Conservation (phyloP, 2,888 invertebrate species). For the Nomada fabriciana region DNA sequence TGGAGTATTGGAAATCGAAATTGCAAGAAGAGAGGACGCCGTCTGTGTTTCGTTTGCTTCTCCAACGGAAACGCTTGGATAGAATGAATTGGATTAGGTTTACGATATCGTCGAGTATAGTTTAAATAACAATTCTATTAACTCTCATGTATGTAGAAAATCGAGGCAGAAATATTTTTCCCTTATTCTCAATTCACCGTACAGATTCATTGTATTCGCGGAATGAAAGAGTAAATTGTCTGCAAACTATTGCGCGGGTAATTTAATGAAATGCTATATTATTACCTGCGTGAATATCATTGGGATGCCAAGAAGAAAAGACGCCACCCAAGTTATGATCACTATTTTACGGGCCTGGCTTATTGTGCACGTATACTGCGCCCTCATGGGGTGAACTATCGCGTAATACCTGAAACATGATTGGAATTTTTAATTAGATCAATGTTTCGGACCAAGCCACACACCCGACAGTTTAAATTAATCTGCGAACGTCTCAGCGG, state of each 20-base stretch:
- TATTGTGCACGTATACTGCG: conserved; percentile 89
- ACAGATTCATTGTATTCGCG: too few species aligned
- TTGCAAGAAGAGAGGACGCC: not conserved
- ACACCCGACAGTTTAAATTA: too few species aligned
- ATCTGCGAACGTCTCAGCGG: too few species aligned
- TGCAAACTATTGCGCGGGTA: too few species aligned
- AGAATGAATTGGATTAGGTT: not conserved
- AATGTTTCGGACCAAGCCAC: not conserved
- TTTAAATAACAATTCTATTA: too few species aligned
- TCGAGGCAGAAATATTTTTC: too few species aligned
- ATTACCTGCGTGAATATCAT: conserved; percentile 87
- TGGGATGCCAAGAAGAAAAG: conserved; percentile 87
- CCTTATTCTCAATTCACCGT: too few species aligned
- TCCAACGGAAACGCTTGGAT: too few species aligned
- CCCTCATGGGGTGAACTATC: conserved; percentile 89
- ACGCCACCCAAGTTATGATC: conserved; percentile 87
- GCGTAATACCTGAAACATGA: conserved; percentile 87
- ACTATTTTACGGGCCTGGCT: conserved; percentile 88
- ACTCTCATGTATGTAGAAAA: too few species aligned
- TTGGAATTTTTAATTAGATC: conserved; percentile 21
- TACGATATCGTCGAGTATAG: too few species aligned
- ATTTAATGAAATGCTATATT: not conserved
- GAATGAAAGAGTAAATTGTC: too few species aligned
- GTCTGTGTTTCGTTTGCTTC: not conserved
- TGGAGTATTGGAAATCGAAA: conserved; percentile 24